Base-by-base conservation (phyloP, 2,888 invertebrate genomes). In the Pyralis farinalis region DNA sequence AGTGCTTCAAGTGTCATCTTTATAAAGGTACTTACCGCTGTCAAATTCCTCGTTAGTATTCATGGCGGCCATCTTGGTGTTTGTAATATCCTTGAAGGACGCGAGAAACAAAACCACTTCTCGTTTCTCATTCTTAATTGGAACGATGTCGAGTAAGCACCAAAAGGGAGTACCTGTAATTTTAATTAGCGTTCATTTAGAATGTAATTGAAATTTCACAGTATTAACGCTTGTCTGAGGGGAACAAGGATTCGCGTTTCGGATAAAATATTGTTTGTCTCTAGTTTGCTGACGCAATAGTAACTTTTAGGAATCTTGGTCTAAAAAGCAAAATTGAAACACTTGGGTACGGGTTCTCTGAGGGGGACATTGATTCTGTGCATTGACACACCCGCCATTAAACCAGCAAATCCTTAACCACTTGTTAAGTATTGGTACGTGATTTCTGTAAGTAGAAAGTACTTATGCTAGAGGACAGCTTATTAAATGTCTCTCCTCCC, bases 111-210 rank as follows among this genome's bases (percentile, higher is more conserved):
- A 91, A 21, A 98, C 98, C 70, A 98, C 98, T 90, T 98, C 97
- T 50, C 97, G 93, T 84, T 98, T 98, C 82, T 98, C 98, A 92
- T 98, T 98, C 91, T 98, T 98, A 87, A 98, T 98, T 71, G 98
- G 98, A 49, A 98, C 98, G 80, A 98, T 97, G 89, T 98, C 98
- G 86, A 98, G 92, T 61, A 98, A 92, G 88, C 98, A 98, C 96
- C 97, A 97, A 86, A 98, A 98, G 39, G 96, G 95, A 58, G 94
- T 93, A 53, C 96, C 97, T 97, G 91, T 34, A 25, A 25, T 8
- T 25, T 16, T 16, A 16, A 16, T 16, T 16, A 16, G 16, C 2
- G 16, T 16, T 16, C 2, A 16, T 16, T 16, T 16, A 3, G 16
- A 3, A 2, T 16, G 16, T 4, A 16, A 16, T n/a, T 2, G 16